These are phyloP conservation scores for Limonius californicus DNA, from an alignment of 1,140 invertebrate species.

Conservation along the genomic window DNA sequence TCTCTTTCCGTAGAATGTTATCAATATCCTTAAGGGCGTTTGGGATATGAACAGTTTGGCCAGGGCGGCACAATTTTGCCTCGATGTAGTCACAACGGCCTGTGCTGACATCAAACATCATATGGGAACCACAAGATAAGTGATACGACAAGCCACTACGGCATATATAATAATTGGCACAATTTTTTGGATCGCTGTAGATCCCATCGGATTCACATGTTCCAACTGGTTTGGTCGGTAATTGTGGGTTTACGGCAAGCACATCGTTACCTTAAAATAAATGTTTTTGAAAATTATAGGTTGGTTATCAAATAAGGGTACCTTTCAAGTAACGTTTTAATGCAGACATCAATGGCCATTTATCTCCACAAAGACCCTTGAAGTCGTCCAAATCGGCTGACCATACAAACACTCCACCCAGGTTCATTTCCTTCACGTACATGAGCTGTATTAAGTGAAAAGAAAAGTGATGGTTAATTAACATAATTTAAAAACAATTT, in stretches of 20 bases:
- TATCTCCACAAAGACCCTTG: conserved; percentile 60
- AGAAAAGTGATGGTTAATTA: not conserved
- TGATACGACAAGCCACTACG: conserved; percentile 58
- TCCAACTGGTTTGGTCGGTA: conserved; percentile 33
- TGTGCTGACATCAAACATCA: conserved; percentile 52
- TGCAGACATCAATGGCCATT: conserved; percentile 60
- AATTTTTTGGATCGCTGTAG: conserved; percentile 60
- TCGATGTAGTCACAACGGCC: conserved; percentile 51
- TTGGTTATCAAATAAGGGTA: no score
- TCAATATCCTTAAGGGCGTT: conserved; percentile 27
- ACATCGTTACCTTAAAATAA: not conserved
- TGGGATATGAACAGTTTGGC: conserved; percentile 37
- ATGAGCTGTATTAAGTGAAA: conserved; percentile 48
- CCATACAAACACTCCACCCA: conserved; percentile 66
- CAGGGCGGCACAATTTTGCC: conserved; percentile 35
- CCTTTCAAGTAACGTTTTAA: conserved; percentile 56
- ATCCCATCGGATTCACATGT: conserved; percentile 53
- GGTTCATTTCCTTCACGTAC: conserved; percentile 57
- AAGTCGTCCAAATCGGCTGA: conserved; percentile 67
- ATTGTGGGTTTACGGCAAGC: not conserved
- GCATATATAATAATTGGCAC: conserved; percentile 65
- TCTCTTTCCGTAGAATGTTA: conserved; percentile 1
- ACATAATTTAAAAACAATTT: no score
- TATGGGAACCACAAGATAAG: conserved; percentile 50
- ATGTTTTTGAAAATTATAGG: no score